Evolutionary conservation across 2,888 invertebrate species (phyloP).

Genomic region (Graphium colonna): DNA sequence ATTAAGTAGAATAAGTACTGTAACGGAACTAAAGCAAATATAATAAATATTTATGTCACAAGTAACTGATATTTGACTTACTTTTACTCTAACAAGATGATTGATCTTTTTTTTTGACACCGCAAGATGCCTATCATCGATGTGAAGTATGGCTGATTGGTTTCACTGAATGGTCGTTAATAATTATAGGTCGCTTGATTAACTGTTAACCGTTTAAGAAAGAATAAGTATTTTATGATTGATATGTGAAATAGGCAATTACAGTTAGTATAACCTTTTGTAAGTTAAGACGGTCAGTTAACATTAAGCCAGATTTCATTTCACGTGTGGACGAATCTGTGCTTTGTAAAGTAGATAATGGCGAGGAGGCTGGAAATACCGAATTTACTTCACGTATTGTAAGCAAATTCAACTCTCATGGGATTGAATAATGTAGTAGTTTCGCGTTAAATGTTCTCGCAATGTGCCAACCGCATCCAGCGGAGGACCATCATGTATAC

Average conservation of each 20-base stretch:
- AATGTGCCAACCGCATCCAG: too few species aligned
- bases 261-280: constrained; percentile 14
- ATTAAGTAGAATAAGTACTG: neutral
- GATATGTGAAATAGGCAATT: constrained; percentile 24
- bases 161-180: constrained; percentile 23
- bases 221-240: constrained; percentile 24
- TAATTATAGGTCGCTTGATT: constrained; percentile 19
- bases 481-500: too few species aligned
- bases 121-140: constrained; percentile 13
- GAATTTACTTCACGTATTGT: too few species aligned
- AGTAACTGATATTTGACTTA: constrained; percentile 6
- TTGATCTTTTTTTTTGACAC: constrained; percentile 3
- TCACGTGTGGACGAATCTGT: too few species aligned
- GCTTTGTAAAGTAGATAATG: too few species aligned
- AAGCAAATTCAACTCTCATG: too few species aligned
- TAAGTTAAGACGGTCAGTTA: neutral
- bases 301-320: neutral
- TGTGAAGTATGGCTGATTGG: constrained; percentile 29
- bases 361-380: too few species aligned
- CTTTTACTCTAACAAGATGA: constrained; percentile 10
- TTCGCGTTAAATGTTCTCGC: too few species aligned
- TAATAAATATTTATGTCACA: constrained; percentile 2
- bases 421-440: too few species aligned
- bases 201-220: constrained; percentile 22
- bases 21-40: constrained; percentile 1